phyloP scores from a whole-genome alignment of 2,888 invertebrate species.

The Sinohyriopsis cumingii region DNA sequence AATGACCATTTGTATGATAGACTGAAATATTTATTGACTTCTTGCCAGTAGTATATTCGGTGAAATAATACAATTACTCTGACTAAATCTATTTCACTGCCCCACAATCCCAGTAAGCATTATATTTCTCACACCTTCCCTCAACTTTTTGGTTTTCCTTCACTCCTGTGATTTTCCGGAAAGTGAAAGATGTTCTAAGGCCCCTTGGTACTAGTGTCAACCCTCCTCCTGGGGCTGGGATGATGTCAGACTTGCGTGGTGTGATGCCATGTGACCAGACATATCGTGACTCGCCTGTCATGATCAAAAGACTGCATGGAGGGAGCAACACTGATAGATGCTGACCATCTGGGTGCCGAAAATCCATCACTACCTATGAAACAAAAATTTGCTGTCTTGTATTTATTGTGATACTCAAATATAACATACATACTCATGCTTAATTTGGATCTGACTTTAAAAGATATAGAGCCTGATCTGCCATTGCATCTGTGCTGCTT shows the following conservation, averaged over 20 bases:
- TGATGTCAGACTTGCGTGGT: conserved; percentile 85
- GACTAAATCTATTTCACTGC: no score
- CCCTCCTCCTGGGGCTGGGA: conserved; percentile 75
- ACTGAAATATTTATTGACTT: no score
- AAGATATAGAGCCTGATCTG: neutral
- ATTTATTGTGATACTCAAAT: neutral
- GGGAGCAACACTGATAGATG: conserved; percentile 80
- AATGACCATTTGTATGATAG: no score
- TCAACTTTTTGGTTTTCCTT: conserved; percentile 1
- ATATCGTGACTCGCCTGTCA: conserved; percentile 85
- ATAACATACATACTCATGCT: no score
- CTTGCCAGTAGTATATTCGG: no score
- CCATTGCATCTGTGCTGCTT: neutral
- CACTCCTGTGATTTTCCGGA: conserved; percentile 76
- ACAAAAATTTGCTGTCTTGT: conserved; percentile 4
- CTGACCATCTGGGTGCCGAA: conserved; percentile 79
- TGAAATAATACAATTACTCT: no score
- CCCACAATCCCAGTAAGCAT: no score
- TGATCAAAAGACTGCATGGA: conserved; percentile 82
- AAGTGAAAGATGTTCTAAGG: conserved; percentile 87
- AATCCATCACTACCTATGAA: conserved; percentile 84
- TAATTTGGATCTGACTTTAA: neutral
- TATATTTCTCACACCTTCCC: neutral
- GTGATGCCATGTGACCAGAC: conserved; percentile 78
- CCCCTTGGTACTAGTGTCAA: conserved; percentile 73